Conservation (phyloP, 2,113 vertebrate species). For the Mixornis gularis region DNA sequence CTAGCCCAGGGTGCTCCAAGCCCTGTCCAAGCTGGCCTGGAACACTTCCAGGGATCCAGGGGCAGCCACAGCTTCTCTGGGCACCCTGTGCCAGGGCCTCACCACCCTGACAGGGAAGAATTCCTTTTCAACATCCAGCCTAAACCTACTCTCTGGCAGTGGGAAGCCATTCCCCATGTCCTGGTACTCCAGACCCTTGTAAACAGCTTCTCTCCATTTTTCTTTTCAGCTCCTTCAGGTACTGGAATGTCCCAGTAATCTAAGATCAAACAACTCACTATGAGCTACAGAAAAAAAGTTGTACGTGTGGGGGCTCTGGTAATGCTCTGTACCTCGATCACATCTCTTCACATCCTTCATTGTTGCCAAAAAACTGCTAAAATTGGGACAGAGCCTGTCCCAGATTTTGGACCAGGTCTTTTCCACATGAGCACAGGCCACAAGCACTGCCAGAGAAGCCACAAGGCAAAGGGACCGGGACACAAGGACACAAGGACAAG, state of each 20-base stretch:
- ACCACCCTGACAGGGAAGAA: rapidly evolving
- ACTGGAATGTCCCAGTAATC: background rate
- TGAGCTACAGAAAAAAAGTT: background rate
- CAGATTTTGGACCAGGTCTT: background rate
- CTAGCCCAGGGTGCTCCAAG: rapidly evolving
- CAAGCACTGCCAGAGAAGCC: background rate
- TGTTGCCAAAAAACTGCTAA: background rate
- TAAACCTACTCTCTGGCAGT: background rate
- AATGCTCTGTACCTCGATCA: background rate
- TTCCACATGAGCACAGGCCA: background rate
- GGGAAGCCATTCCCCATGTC: background rate
- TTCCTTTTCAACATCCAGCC: background rate
- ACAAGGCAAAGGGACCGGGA: background rate
- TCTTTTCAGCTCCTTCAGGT: background rate
- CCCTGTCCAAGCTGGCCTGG: rapidly evolving
- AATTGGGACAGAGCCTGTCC: background rate
- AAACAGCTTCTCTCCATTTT: background rate
- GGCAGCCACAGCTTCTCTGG: background rate
- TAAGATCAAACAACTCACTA: background rate
- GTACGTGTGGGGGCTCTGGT: background rate
- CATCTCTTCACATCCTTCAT: background rate
- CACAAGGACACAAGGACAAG: background rate
- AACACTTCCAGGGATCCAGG: background rate
- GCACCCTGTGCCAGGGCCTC: background rate
- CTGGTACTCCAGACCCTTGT: background rate